Conservation (phyloP, 2,797 vertebrate genomes). For the Leptodactylus fallax region DNA sequence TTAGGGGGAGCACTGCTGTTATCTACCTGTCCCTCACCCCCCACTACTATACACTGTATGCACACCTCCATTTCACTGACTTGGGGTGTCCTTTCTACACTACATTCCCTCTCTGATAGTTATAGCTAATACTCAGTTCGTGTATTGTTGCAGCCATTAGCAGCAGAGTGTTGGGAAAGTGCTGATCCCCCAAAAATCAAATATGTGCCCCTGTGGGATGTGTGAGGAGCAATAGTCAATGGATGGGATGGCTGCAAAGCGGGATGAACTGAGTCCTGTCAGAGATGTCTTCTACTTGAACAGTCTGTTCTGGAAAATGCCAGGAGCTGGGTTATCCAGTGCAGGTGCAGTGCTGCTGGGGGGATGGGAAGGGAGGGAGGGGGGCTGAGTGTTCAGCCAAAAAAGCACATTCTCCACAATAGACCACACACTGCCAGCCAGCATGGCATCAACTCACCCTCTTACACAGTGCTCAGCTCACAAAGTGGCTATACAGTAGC, state of each 20-base stretch:
- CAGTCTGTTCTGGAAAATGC: conserved; percentile 88
- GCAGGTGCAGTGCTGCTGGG: conserved; percentile 92
- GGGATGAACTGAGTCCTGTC: conserved; percentile 90
- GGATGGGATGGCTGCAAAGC: conserved; percentile 71
- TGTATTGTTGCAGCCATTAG: conserved; percentile 13
- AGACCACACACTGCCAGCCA: conserved; percentile 98
- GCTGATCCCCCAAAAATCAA: conserved; percentile 70
- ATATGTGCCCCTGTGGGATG: conserved; percentile 75
- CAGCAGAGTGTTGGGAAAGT: conserved; percentile 62
- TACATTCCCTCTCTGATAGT: background rate
- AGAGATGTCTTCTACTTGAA: conserved; percentile 87
- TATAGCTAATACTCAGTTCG: background rate
- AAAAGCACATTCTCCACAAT: conserved; percentile 88
- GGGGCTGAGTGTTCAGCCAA: conserved; percentile 82
- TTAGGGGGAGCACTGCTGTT: background rate
- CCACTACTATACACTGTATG: background rate
- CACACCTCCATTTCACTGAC: background rate
- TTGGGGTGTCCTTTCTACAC: background rate
- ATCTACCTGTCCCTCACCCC: background rate
- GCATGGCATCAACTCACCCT: conserved; percentile 86
- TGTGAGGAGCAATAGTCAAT: conserved; percentile 74
- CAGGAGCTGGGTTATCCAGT: conserved; percentile 90
- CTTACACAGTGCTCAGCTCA: conserved; percentile 78
- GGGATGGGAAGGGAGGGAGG: conserved; percentile 72
- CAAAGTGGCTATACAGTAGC: conserved; percentile 80